Conservation (phyloP, 2,888 invertebrate genomes). For the Chrysotoxum bicinctum region DNA sequence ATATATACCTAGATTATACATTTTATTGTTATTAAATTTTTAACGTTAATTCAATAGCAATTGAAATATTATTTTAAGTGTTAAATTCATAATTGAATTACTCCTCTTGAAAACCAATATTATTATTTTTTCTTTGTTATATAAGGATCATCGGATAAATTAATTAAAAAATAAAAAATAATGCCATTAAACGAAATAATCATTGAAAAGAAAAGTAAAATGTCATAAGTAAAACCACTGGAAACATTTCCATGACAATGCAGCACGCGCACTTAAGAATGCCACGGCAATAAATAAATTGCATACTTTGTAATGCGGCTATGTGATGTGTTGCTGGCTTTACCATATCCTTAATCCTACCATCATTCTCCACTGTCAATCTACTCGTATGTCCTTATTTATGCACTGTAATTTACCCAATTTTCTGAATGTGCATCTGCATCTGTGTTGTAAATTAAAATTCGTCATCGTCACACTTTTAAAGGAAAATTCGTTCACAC, state of each 20-base stretch:
- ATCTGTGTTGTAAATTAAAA: conserved; percentile 43
- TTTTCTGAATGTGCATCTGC: conserved; percentile 40
- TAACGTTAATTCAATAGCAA: not conserved
- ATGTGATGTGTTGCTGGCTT: not conserved
- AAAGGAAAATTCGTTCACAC: conserved; percentile 45
- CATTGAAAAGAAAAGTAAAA: conserved; percentile 27
- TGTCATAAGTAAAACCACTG: conserved; percentile 47
- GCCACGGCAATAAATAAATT: conserved; percentile 45
- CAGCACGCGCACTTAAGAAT: conserved; percentile 45
- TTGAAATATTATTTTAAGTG: not conserved
- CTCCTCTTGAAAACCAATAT: not conserved
- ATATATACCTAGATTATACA: no score
- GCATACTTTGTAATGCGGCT: conserved; percentile 15
- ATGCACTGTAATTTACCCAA: conserved; percentile 20
- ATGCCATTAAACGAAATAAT: not conserved
- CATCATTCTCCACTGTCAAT: not conserved
- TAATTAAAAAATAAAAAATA: conserved; percentile 1
- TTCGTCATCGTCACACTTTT: conserved; percentile 55
- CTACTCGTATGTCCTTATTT: conserved; percentile 6
- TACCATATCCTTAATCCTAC: not conserved
- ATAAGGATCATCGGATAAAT: conserved; percentile 13
- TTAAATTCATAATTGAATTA: not conserved
- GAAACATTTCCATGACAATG: conserved; percentile 53
- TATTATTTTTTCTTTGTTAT: not conserved
- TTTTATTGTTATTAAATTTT: no score